phyloP scores from a whole-genome alignment of 2,888 invertebrate genomes.

The Eilema depressum region DNA sequence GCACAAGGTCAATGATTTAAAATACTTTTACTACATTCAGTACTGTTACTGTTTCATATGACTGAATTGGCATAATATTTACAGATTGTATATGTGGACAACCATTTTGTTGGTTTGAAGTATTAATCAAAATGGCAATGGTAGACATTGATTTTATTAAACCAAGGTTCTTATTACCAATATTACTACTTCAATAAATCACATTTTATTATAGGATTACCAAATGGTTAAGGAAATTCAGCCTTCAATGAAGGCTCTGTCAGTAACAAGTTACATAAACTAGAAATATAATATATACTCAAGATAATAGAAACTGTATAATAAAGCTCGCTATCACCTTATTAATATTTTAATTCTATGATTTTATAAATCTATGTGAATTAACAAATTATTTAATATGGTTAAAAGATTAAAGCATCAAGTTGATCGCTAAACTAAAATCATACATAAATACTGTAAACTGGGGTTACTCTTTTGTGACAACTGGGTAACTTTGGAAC shows the following conservation, averaged over 20 bases:
- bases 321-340: neutral
- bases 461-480: too few relatives aligned
- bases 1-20: too few relatives aligned
- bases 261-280: neutral
- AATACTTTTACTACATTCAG: too few relatives aligned
- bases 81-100: neutral
- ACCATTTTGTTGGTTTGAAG: neutral
- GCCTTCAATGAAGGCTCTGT: neutral
- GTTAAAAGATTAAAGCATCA: slow-evolving; percentile 36
- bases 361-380: neutral
- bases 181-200: neutral
- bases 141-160: neutral
- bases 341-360: neutral
- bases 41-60: neutral
- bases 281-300: neutral
- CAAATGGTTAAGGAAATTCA: neutral
- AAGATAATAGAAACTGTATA: neutral
- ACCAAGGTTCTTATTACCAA: neutral
- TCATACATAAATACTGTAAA: slow-evolving; percentile 20
- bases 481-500: too few relatives aligned
- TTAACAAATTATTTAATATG: slow-evolving; percentile 4
- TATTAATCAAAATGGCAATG: neutral
- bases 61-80: neutral
- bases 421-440: slow-evolving; percentile 38
- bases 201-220: neutral